Evolutionary conservation across 2,888 invertebrate genomes (phyloP).

Genomic region (Hypselothyrea guttata): DNA sequence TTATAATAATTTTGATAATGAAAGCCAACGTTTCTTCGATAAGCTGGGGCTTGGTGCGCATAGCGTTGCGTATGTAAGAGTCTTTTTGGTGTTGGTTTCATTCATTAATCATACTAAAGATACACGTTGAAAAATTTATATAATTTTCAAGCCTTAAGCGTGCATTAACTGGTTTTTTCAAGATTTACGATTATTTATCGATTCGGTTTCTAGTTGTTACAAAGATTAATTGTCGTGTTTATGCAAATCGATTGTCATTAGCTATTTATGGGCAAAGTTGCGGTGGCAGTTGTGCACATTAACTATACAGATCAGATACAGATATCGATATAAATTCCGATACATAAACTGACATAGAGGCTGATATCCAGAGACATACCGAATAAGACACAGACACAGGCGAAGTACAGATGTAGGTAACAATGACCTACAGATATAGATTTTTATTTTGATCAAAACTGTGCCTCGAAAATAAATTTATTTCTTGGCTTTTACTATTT

Average conservation of each 20-base stretch:
- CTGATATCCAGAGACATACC: neutral
- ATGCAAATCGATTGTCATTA: slow-evolving; percentile 79
- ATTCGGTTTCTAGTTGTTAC: slow-evolving; percentile 70
- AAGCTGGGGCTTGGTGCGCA: slow-evolving; percentile 13
- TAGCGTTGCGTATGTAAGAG: neutral
- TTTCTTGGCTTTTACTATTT: slow-evolving; percentile 42
- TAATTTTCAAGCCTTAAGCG: slow-evolving; percentile 54
- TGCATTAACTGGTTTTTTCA: slow-evolving; percentile 49
- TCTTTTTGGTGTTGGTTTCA: slow-evolving; percentile 28
- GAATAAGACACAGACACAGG: neutral
- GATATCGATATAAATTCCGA: slow-evolving; percentile 2
- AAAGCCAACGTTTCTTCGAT: slow-evolving; percentile 43
- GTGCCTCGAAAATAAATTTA: slow-evolving; percentile 56
- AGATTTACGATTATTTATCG: slow-evolving; percentile 33
- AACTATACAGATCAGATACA: too few relatives aligned
- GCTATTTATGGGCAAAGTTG: slow-evolving; percentile 63
- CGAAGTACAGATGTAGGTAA: neutral
- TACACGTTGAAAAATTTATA: slow-evolving; percentile 63
- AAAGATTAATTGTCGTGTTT: slow-evolving; percentile 73
- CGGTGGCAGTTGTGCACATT: slow-evolving; percentile 59
- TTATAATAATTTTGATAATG: slow-evolving; percentile 64
- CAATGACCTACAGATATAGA: neutral
- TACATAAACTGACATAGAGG: neutral
- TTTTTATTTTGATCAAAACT: slow-evolving; percentile 46
- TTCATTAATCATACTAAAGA: slow-evolving; percentile 68